These are phyloP conservation scores for Quadriops clusia DNA, from an alignment of 2,888 invertebrate species.

Conservation along the genomic window DNA sequence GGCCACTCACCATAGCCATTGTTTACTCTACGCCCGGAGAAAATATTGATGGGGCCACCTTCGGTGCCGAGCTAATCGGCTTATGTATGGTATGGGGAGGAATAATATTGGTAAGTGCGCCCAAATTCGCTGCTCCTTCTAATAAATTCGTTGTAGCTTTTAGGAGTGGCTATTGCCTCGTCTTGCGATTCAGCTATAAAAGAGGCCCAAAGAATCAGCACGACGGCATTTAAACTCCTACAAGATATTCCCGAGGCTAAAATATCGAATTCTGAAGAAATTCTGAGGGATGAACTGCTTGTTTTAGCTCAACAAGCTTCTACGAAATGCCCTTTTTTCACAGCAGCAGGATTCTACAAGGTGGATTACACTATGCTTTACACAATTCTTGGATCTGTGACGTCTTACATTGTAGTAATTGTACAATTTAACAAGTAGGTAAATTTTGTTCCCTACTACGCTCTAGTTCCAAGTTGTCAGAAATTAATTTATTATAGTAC, in stretches of 20 bases:
- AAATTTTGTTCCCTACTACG: too few relatives aligned
- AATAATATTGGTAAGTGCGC: neutral
- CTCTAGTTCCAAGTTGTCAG: too few relatives aligned
- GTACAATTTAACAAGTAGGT: conserved; percentile 6
- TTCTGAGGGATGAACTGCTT: too few relatives aligned
- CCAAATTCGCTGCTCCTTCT: neutral
- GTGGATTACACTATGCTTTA: conserved; percentile 6
- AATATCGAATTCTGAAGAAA: too few relatives aligned
- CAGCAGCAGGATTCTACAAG: conserved; percentile 4
- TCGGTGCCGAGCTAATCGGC: neutral
- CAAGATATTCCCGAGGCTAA: neutral
- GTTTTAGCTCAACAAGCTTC: too few relatives aligned
- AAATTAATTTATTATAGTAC: too few relatives aligned
- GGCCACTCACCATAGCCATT: neutral
- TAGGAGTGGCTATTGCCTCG: neutral
- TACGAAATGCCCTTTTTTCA: too few relatives aligned
- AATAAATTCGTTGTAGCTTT: neutral
- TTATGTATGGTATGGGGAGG: neutral
- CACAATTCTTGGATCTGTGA: conserved; percentile 3
- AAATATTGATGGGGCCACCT: neutral
- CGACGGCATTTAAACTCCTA: neutral
- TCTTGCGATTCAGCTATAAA: neutral
- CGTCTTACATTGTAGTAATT: conserved; percentile 4
- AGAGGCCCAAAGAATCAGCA: neutral
- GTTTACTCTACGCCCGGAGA: neutral